phyloP scores from a whole-genome alignment of 2,888 invertebrate species.

The Pyrochroa serraticornis region DNA sequence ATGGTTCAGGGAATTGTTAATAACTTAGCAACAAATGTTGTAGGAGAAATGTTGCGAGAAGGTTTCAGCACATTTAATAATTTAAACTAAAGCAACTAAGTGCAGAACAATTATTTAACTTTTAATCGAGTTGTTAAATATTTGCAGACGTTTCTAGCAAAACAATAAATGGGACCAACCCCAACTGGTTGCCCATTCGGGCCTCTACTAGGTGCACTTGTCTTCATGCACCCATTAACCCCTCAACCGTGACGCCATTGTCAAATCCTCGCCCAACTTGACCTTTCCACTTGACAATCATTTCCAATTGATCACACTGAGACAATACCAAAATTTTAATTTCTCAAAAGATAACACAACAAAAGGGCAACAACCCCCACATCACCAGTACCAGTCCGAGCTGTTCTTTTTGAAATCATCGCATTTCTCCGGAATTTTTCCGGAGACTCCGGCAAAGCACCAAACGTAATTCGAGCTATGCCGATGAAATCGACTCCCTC shows the following conservation, averaged over 20 bases:
- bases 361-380: not conserved
- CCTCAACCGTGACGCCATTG: not conserved
- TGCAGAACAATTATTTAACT: no score
- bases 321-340: not conserved
- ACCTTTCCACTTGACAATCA: not conserved
- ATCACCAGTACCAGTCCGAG: not conserved
- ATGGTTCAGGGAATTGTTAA: no score
- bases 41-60: no score
- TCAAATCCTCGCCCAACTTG: not conserved
- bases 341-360: not conserved
- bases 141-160: no score
- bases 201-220: not conserved
- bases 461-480: slow-evolving; percentile 25
- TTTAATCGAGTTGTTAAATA: no score
- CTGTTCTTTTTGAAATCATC: not conserved
- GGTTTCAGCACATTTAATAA: no score
- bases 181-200: not conserved
- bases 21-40: no score
- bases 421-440: not conserved
- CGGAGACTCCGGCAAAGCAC: not conserved
- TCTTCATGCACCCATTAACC: not conserved
- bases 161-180: slow-evolving; percentile 1
- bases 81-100: no score
- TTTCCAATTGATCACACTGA: no score
- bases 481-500: slow-evolving; percentile 42